Percentiles rank a stretch among this genome's conserved stretches.
phyloP scores from a whole-genome alignment of 2,797 vertebrate species.

The Acridotheres tristis region DNA sequence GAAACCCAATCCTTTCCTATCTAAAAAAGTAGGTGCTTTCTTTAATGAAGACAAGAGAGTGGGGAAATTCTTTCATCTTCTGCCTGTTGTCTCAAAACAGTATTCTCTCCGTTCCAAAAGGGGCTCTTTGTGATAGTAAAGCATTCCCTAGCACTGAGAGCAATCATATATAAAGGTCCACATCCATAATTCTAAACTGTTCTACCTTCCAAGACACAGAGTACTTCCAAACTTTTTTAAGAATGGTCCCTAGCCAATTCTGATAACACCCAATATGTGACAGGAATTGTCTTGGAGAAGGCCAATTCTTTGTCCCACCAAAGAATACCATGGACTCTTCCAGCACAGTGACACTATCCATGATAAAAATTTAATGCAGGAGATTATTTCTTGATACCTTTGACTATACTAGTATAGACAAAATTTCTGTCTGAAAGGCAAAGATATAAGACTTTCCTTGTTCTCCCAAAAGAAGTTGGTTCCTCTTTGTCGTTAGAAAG shows the following conservation, averaged over 20 bases:
- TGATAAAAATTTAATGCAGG: neutral
- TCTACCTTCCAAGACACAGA: neutral
- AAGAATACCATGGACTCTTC: neutral
- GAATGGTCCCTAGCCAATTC: neutral
- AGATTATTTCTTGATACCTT: neutral
- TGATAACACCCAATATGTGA: neutral
- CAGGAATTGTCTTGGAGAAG: neutral
- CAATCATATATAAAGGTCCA: neutral
- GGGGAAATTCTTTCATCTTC: neutral
- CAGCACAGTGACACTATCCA: fast-evolving
- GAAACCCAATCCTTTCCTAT: neutral
- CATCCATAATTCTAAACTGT: neutral
- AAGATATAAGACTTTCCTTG: neutral
- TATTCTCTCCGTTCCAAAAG: neutral
- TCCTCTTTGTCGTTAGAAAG: neutral
- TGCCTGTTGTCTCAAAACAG: neutral
- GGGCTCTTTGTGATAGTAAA: neutral
- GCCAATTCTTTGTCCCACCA: neutral
- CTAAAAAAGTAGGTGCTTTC: neutral
- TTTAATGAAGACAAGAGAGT: neutral
- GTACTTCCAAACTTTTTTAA: neutral
- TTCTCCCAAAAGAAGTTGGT: neutral
- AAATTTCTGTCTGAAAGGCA: neutral
- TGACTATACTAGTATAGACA: neutral
- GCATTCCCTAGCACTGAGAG: neutral